Evolutionary conservation across 2,888 invertebrate genomes (phyloP).

Genomic region (Drosophila anomelani): DNA sequence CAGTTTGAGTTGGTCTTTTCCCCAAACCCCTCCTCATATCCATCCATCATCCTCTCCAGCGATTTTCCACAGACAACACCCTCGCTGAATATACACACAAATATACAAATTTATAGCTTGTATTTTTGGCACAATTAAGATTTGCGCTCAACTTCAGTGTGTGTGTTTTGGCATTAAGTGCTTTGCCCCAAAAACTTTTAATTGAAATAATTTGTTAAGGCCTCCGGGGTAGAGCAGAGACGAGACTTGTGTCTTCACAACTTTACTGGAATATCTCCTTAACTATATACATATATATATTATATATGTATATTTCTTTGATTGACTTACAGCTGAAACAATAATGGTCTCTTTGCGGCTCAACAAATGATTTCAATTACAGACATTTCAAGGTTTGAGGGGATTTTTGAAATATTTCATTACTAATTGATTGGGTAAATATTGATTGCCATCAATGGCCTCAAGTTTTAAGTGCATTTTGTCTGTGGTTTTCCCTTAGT

Average conservation of each 20-base stretch:
- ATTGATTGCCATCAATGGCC: background rate
- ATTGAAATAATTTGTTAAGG: conserved; percentile 75
- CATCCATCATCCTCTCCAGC: too few relatives aligned
- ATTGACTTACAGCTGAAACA: conserved; percentile 30
- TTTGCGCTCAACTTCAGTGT: conserved; percentile 64
- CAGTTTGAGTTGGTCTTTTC: conserved; percentile 23
- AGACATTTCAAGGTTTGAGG: background rate
- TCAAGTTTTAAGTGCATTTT: background rate
- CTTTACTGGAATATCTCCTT: too few relatives aligned
- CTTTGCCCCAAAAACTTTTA: conserved; percentile 69
- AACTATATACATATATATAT: background rate
- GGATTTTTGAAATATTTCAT: background rate
- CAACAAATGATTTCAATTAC: conserved; percentile 26
- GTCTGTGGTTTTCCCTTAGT: background rate
- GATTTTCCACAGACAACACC: background rate
- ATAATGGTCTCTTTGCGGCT: conserved; percentile 17
- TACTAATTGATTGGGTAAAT: conserved; percentile 14
- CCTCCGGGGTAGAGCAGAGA: conserved; percentile 8
- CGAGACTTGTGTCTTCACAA: background rate
- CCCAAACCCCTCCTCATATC: background rate
- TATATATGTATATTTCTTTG: background rate
- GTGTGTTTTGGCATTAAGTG: conserved; percentile 66
- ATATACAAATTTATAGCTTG: conserved; percentile 56
- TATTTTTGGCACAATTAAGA: conserved; percentile 72
- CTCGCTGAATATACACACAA: conserved; percentile 20